These are phyloP conservation scores for Hemicordylus capensis DNA, from an alignment of 2,113 vertebrate genomes.

Conservation along the genomic window DNA sequence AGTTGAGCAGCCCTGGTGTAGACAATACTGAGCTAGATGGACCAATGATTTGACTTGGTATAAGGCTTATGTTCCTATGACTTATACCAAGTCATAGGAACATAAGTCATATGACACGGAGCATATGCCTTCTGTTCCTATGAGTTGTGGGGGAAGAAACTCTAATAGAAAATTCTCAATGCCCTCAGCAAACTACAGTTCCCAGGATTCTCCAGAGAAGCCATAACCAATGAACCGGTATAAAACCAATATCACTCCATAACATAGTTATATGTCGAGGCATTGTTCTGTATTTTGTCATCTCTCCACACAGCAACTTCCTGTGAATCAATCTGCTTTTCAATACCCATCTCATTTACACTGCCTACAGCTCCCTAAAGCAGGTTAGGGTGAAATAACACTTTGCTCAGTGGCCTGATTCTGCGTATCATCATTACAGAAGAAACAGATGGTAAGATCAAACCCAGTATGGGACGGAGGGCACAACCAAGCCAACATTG, in stretches of 20 bases:
- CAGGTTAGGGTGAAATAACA: background rate
- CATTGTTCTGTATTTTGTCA: background rate
- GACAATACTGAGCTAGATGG: too few species aligned
- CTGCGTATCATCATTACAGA: too few species aligned
- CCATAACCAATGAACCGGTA: too few species aligned
- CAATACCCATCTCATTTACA: background rate
- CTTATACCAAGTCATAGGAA: too few species aligned
- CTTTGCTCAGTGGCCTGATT: background rate
- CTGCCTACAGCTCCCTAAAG: too few species aligned
- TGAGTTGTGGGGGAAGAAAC: background rate
- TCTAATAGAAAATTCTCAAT: background rate
- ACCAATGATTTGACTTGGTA: too few species aligned
- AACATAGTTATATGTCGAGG: background rate
- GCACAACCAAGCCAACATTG: background rate
- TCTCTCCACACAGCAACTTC: background rate
- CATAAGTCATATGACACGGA: too few species aligned
- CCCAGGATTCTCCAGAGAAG: background rate
- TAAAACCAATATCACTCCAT: background rate
- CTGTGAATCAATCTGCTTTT: background rate
- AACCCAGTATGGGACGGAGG: background rate
- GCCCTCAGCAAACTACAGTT: background rate
- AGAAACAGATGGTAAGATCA: background rate
- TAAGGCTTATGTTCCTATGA: too few species aligned
- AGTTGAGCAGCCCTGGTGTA: too few species aligned
- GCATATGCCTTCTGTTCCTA: too few species aligned